Evolutionary conservation across 2,797 vertebrate genomes (phyloP), one percentile per base, ranked within the genome.

Genomic region (Clamator glandarius): DNA sequence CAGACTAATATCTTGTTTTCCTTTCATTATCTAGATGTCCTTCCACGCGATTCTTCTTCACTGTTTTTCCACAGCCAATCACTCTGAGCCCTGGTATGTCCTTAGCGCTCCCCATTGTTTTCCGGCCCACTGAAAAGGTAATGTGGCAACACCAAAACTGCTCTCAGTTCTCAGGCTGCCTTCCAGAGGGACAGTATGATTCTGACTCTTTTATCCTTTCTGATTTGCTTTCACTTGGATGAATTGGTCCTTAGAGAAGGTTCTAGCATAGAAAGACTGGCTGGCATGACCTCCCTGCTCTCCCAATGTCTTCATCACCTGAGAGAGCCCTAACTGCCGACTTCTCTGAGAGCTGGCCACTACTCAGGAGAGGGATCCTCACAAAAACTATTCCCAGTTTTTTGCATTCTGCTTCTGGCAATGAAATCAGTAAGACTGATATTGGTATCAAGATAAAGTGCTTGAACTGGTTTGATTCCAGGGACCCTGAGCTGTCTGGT

Each of bases 41-140:
- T 89, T 86, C 92, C 44, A 98, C 98, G 42, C 96, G 95, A 63
- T 98, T 98, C 97, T 99, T 99, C 97, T 98, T 94, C 92, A 98
- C 97, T 1, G 89, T 96, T 73, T 97, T 98, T 87, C 98, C 98
- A 2, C 97, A 98, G 90, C 97, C 95, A 5, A 98, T 99, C 89
- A 80, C 98, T 84, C 86, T 99, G 94, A 99, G 98, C 77, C 98
- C 99, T 13, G 99, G 99, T 36, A 98, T 98, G 58, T 98, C 98
- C 63, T 96, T 98, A 95, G 97, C 97, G 4, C 95, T 99, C 42
- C 98, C 98, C 23, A 42, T 99, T 59, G 87, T 98, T 90, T 99
- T 99, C 97, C 98, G 95, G 72, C 99, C 99, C 33, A 90, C 97
- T 48, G 97, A 98, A 81, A 98, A 97, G 98, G 99, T 99, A 98